Evolutionary conservation across 2,888 invertebrate species (phyloP), one percentile per base, ranked within the genome.

Genomic region (Julus scanicus): DNA sequence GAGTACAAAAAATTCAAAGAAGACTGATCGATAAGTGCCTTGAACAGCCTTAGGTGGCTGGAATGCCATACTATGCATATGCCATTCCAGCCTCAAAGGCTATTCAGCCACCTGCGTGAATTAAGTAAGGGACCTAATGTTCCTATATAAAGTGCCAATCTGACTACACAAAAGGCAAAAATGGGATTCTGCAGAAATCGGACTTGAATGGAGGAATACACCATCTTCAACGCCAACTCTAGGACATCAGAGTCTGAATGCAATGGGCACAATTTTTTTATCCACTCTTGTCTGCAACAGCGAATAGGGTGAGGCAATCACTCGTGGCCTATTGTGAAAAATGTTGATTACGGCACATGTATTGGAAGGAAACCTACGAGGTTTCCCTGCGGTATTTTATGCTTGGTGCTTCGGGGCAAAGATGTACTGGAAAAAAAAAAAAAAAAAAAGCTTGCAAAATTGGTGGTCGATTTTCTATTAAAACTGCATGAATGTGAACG

Each of bases 381-480:
- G 6, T 80, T 29, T 80, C 29, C 37, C 37, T 11, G 11, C 2
- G 80, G 37, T 80, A 37, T 80, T 37, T 29, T 29, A 80, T 80
- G 80, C 13, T 80, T 37, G 11, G 80, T 29, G 37, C 80, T 8
- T 80, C 11, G 9, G 80, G 29, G 37, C 80, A 13, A 37, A 80
- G 80, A 80, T 80, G 80, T 80, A 13, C 80, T 44, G 44, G 44
- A 6, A 29, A 71, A n/a, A n/a, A 29, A 29, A 29, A 29, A 29
- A 29, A 29, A 29, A 1, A 29, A 80, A 80, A 80, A 2, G 17
- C 80, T 37, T 13, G 37, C 29, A 37, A 80, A 37, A 80, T 80
- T 80, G 80, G 80, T 80, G 80, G 80, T 80, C 80, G 80, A 80
- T 80, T 80, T 80, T 80, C 80, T 80, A 80, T 80, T 80, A 80